A percentile compares a stretch with the other conserved stretches of the same genome.
Conservation (phyloP, 92 coral and sea anemone species). For the Hydrozoanthus gracilis region DNA sequence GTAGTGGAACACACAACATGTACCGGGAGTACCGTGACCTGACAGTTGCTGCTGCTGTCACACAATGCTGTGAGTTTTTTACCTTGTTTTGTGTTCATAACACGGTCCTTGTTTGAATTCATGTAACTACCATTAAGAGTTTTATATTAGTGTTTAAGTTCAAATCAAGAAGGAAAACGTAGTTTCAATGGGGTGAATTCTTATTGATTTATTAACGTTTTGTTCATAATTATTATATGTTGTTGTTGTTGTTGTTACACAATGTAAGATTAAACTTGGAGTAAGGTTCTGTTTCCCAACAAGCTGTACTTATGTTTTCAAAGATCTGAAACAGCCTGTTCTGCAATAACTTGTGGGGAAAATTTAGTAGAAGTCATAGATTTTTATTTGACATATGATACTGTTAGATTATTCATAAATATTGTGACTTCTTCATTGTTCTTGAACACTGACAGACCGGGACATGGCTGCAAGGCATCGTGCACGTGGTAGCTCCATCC, state of each 20-base stretch:
- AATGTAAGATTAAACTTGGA: no score
- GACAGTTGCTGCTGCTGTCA: conserved; percentile 90
- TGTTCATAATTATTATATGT: neutral
- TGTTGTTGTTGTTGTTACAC: neutral
- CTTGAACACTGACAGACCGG: conserved; percentile 70
- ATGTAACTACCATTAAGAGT: neutral
- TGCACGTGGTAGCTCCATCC: conserved; percentile 84
- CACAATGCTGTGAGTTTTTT: conserved; percentile 79
- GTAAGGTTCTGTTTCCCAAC: no score
- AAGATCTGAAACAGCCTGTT: no score
- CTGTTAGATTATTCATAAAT: neutral
- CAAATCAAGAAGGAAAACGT: neutral
- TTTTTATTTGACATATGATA: neutral
- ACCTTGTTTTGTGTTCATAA: neutral
- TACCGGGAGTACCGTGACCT: conserved; percentile 98
- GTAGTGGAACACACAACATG: conserved; percentile 99
- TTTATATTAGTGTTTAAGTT: no score
- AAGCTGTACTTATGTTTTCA: no score
- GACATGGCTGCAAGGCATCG: conserved; percentile 99
- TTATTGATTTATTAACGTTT: neutral
- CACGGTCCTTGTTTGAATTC: neutral
- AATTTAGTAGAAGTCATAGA: no score
- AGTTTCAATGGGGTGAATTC: neutral
- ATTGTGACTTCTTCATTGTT: neutral
- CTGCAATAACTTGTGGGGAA: no score